Conservation (phyloP, 1,140 invertebrate genomes). For the Ericerus pela region DNA sequence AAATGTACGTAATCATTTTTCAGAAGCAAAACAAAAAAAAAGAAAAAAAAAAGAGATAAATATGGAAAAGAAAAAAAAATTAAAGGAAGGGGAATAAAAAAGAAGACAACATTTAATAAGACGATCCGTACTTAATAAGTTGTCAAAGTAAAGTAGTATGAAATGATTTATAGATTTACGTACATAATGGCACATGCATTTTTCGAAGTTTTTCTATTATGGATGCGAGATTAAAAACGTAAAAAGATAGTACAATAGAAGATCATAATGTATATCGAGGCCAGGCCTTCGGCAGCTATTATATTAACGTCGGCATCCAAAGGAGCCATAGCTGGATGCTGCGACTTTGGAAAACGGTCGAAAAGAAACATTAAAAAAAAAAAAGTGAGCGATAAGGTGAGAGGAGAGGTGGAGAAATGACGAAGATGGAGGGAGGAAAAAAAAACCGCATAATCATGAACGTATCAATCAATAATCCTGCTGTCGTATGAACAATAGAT, state of each 20-base stretch:
- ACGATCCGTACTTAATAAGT: conserved; percentile 8
- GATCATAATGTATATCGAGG: conserved; percentile 8
- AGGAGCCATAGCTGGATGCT: neutral
- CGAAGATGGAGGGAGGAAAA: too few relatives aligned
- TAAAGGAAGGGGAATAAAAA: neutral
- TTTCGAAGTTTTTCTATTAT: conserved; percentile 1
- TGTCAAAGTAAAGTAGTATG: conserved; percentile 8
- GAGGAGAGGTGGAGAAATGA: too few relatives aligned
- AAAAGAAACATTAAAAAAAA: too few relatives aligned
- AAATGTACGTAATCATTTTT: too few relatives aligned
- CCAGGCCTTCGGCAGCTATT: conserved; percentile 9
- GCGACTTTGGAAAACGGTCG: neutral
- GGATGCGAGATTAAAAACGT: conserved; percentile 3
- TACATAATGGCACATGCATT: conserved; percentile 12
- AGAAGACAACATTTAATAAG: conserved; percentile 5
- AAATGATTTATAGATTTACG: conserved; percentile 12
- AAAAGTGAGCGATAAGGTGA: too few relatives aligned
- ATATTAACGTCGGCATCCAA: conserved; percentile 4
- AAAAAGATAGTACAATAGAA: neutral
- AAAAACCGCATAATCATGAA: conserved; percentile 9
- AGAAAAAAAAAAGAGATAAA: too few relatives aligned
- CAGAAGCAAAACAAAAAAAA: too few relatives aligned
- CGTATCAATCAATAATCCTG: conserved; percentile 12
- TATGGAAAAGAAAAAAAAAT: too few relatives aligned
- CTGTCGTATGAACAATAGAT: conserved; percentile 5